Conservation (phyloP, 2,888 invertebrate species). For the Ophion obscuratus region DNA sequence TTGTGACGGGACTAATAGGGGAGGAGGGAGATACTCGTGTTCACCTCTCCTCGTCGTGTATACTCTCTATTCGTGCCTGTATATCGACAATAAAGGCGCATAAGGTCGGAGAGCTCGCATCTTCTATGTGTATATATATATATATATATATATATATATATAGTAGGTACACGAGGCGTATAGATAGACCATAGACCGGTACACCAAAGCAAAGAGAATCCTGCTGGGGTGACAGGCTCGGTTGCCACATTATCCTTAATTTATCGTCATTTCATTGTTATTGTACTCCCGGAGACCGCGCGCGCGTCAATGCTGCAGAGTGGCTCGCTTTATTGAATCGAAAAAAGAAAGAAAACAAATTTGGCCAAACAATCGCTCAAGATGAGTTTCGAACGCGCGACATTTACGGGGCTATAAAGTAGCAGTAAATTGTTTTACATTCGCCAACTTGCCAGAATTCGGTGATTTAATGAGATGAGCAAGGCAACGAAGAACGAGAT, state of each 20-base stretch:
- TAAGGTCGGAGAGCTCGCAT: slow-evolving; percentile 55
- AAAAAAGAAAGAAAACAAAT: slow-evolving; percentile 5
- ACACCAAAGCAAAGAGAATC: slow-evolving; percentile 47
- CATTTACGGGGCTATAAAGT: slow-evolving; percentile 12
- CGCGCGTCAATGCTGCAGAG: slow-evolving; percentile 24
- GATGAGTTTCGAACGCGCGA: neutral
- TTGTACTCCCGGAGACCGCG: slow-evolving; percentile 22
- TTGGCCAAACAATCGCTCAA: slow-evolving; percentile 16
- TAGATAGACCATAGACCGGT: slow-evolving; percentile 44
- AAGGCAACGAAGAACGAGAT: too few relatives aligned
- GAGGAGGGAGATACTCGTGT: slow-evolving; percentile 69
- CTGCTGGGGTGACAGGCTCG: slow-evolving; percentile 57
- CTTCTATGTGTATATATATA: slow-evolving; percentile 28
- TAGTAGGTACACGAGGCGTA: slow-evolving; percentile 21
- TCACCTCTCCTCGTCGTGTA: slow-evolving; percentile 58
- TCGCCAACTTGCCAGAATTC: too few relatives aligned
- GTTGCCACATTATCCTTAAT: slow-evolving; percentile 64
- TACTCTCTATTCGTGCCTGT: slow-evolving; percentile 38
- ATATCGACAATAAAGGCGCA: slow-evolving; percentile 64
- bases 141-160: slow-evolving; percentile 37
- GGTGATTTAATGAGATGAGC: too few relatives aligned
- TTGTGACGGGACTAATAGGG: slow-evolving; percentile 74
- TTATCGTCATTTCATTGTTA: slow-evolving; percentile 68
- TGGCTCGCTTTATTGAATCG: slow-evolving; percentile 26
- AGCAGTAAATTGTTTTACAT: neutral